Percentiles rank a stretch among this genome's conserved stretches.
phyloP scores from a whole-genome alignment of 2,888 invertebrate species.

The Andricus curvator region DNA sequence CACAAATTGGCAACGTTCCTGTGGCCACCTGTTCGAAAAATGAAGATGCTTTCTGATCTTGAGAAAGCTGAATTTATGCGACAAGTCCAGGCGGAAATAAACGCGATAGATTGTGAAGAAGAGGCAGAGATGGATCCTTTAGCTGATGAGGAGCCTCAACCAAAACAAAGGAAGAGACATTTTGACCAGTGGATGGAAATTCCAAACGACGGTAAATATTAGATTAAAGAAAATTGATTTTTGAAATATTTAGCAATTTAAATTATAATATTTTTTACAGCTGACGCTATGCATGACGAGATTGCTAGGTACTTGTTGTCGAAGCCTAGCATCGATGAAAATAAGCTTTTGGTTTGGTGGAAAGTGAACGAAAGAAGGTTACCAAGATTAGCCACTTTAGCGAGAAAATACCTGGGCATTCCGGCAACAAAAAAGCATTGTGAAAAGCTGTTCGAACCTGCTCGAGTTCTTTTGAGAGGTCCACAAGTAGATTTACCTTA shows the following conservation, averaged over 20 bases:
- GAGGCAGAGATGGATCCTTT: background rate
- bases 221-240: background rate
- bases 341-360: background rate
- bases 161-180: conserved; percentile 1
- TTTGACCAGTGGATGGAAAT: conserved; percentile 12
- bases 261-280: background rate
- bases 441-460: background rate
- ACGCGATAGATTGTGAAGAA: background rate
- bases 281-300: background rate
- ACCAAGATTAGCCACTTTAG: conserved; percentile 6
- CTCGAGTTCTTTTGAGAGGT: background rate
- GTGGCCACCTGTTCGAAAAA: conserved; percentile 5
- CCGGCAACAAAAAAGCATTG: background rate
- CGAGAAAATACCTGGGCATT: conserved; percentile 4
- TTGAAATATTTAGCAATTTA: background rate
- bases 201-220: conserved; percentile 11
- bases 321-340: background rate
- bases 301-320: conserved; percentile 3
- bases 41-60: conserved; percentile 2
- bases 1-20: conserved; percentile 8
- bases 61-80: background rate
- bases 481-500: background rate
- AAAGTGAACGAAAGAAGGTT: background rate
- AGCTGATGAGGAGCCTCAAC: background rate
- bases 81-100: background rate